Percentiles rank a stretch among this genome's conserved stretches.
phyloP scores from a whole-genome alignment of 2,797 vertebrate species.

The Octomys mimax region DNA sequence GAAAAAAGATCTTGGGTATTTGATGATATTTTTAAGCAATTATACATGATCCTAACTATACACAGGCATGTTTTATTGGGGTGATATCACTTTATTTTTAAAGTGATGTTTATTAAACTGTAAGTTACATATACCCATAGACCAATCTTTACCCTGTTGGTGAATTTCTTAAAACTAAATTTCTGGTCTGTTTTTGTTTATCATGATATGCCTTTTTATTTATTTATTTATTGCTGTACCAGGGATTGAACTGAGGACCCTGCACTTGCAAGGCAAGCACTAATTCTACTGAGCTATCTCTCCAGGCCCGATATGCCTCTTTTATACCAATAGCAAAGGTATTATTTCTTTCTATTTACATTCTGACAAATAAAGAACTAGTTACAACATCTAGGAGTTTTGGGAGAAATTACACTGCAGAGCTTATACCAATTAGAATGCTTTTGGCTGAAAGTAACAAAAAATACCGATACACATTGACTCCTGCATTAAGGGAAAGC shows the following conservation, averaged over 20 bases:
- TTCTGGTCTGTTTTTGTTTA: neutral
- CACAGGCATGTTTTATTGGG: neutral
- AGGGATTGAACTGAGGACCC: too few species aligned
- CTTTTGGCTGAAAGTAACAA: neutral
- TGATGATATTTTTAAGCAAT: neutral
- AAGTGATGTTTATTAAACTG: neutral
- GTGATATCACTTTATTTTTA: neutral
- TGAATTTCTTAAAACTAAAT: slow-evolving; percentile 36
- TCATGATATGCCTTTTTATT: neutral
- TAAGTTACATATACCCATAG: neutral
- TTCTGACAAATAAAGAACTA: neutral
- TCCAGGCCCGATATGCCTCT: neutral
- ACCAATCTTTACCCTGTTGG: neutral
- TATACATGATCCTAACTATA: neutral
- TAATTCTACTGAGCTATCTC: too few species aligned
- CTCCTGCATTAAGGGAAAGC: neutral
- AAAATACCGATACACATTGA: neutral
- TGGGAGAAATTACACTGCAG: neutral
- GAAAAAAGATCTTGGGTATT: neutral
- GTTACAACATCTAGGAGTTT: neutral
- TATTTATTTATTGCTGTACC: too few species aligned
- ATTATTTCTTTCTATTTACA: neutral
- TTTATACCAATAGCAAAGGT: neutral
- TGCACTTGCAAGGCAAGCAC: too few species aligned
- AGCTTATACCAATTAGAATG: neutral